A percentile compares a stretch with the other conserved stretches of the same genome.
These are phyloP conservation scores for mouse (Mus musculus) DNA, from an alignment of 2,113 vertebrate genomes.

Conservation along the genomic window DNA sequence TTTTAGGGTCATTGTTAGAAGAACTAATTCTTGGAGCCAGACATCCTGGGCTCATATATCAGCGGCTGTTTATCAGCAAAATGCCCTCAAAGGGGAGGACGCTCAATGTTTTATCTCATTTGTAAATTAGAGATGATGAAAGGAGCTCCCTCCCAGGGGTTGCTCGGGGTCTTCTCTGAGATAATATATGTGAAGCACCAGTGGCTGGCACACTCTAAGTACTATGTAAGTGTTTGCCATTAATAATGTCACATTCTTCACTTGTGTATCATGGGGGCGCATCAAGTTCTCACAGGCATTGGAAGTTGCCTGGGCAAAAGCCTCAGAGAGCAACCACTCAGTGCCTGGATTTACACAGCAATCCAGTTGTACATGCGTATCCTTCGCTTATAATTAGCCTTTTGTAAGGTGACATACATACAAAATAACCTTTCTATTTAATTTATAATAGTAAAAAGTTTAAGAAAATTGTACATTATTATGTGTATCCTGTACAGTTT, in stretches of 20 bases:
- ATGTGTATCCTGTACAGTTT: neutral
- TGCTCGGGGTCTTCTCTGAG: constrained; percentile 24
- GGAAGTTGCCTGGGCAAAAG: constrained; percentile 20
- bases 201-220: neutral
- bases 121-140: neutral
- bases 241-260: constrained; percentile 61
- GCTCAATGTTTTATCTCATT: neutral
- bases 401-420: constrained; percentile 26
- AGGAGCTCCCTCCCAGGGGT: neutral
- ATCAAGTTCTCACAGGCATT: neutral
- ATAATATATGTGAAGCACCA: constrained; percentile 55
- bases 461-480: neutral
- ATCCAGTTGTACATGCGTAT: constrained; percentile 24
- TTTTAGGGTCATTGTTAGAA: constrained; percentile 12
- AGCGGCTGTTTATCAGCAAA: constrained; percentile 33
- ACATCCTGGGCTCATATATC: neutral
- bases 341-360: neutral
- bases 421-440: neutral
- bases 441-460: constrained; percentile 15
- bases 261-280: constrained; percentile 30
- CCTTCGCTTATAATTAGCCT: neutral
- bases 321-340: constrained; percentile 40
- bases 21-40: constrained; percentile 22
- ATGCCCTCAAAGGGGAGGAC: neutral
- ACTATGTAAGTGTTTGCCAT: constrained; percentile 35